These are phyloP conservation scores for Halichoeres trimaculatus DNA, from an alignment of 2,113 vertebrate genomes.

Conservation along the genomic window DNA sequence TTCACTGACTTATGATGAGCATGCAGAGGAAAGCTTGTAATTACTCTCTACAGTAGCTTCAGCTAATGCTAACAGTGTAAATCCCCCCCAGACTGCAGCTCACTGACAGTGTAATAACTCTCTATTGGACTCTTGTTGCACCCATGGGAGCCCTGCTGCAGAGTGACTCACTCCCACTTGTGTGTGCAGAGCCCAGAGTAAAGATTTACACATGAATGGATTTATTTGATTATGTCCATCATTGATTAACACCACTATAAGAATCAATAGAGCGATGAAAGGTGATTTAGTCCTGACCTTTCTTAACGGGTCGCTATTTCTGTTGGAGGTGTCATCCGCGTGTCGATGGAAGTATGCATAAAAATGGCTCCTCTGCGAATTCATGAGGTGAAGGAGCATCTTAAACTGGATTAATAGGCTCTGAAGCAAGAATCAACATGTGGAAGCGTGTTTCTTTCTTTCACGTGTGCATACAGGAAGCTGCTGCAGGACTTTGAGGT, in stretches of 20 bases:
- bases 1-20: not conserved
- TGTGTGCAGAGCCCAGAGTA: not conserved
- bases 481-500: not conserved
- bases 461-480: not conserved
- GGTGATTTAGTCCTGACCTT: not conserved
- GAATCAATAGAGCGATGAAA: not conserved
- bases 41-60: not conserved
- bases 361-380: not conserved
- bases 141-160: not conserved
- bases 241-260: not conserved
- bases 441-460: too few relatives aligned
- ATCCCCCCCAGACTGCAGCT: not conserved
- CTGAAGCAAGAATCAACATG: too few relatives aligned
- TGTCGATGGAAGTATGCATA: not conserved
- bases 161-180: not conserved
- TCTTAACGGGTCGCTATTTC: not conserved
- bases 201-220: slow-evolving; percentile 17
- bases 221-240: slow-evolving; percentile 4
- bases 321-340: not conserved
- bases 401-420: too few relatives aligned
- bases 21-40: not conserved
- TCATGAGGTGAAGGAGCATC: not conserved
- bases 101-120: not conserved
- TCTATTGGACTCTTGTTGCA: not conserved
- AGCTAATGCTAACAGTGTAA: not conserved